Base-by-base conservation (phyloP, 2,888 invertebrate species). In the Aphelenchoides bicaudatus region DNA sequence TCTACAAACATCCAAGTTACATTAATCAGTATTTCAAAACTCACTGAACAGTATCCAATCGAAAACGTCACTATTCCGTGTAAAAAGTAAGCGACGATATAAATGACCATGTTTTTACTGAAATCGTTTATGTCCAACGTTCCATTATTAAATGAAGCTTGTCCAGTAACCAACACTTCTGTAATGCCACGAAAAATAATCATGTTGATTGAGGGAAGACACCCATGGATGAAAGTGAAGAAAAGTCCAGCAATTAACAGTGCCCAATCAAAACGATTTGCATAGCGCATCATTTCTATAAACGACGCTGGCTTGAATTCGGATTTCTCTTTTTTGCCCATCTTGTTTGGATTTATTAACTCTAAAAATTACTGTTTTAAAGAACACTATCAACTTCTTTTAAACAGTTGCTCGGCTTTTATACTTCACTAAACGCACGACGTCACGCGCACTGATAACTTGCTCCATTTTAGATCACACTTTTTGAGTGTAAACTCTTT, bases 251-350 rank as follows among this genome's bases (percentile, higher is more conserved):
- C 16, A n/a, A 19, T 25, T 2, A 56, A 16, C 2, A 54, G 56
- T 6, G 19, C 10, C 56, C 46, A 54, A 19, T 54, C 55, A 2
- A 2, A 57, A n/a, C 53, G 19, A 23, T 13, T 27, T 16, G 55
- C 55, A 38, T 46, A 54, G 2, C 55, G 8, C 55, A 54, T 16
- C 55, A 98, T 43, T 25, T 43, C 43, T 10, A 10, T 19, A n/a
- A 43, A 43, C 10, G 16, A 21, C 10, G 43, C 43, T 8, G 43
- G 16, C 29, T 48, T n/a, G n/a, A n/a, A n/a, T n/a, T n/a, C n/a
- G n/a, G n/a, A n/a, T n/a, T n/a, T n/a, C n/a, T n/a, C n/a, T n/a
- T n/a, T n/a, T n/a, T n/a, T n/a, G n/a, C n/a, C n/a, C n/a, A n/a
- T n/a, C n/a, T n/a, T n/a, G n/a, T n/a, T n/a, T n/a, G n/a, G n/a